phyloP scores from a whole-genome alignment of 2,888 invertebrate species.

The Coleophora deauratella region DNA sequence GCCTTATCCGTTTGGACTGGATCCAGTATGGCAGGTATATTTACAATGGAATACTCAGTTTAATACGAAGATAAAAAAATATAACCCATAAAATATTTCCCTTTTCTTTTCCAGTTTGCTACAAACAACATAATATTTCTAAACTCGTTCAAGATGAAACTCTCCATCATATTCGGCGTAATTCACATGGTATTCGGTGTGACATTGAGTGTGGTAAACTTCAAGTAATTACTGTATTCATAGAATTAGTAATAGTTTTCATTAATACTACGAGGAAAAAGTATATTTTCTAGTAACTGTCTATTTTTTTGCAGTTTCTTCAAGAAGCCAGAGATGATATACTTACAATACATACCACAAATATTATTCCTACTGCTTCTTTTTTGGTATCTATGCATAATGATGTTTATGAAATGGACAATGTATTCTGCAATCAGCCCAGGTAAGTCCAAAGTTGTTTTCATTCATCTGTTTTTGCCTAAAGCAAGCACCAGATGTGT shows the following conservation, averaged over 20 bases:
- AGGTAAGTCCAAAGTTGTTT: constrained; percentile 41
- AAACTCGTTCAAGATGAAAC: constrained; percentile 84
- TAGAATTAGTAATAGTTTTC: constrained; percentile 50
- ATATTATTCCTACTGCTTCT: constrained; percentile 78
- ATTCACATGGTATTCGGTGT: constrained; percentile 84
- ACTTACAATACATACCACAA: constrained; percentile 81
- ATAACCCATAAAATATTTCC: neutral
- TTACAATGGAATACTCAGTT: neutral
- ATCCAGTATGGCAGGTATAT: constrained; percentile 80
- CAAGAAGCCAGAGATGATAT: constrained; percentile 57
- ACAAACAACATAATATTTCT: constrained; percentile 80
- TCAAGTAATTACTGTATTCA: constrained; percentile 73
- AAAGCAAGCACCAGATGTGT: too few species aligned
- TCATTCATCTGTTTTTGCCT: too few species aligned
- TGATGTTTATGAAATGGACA: constrained; percentile 83
- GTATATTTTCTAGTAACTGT: too few species aligned
- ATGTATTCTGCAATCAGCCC: constrained; percentile 60
- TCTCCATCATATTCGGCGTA: constrained; percentile 82
- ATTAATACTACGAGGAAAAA: constrained; percentile 2
- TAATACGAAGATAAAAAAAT: too few species aligned
- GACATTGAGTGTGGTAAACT: constrained; percentile 76
- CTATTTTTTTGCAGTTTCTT: constrained; percentile 59
- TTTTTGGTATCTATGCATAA: constrained; percentile 79
- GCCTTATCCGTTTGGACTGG: constrained; percentile 81
- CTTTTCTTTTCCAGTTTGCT: constrained; percentile 61